Evolutionary conservation across 37 sponge, comb jelly and placozoan genomes (phyloP), one percentile per base, ranked within the genome.

Genomic region (Bolinopsis microptera): DNA sequence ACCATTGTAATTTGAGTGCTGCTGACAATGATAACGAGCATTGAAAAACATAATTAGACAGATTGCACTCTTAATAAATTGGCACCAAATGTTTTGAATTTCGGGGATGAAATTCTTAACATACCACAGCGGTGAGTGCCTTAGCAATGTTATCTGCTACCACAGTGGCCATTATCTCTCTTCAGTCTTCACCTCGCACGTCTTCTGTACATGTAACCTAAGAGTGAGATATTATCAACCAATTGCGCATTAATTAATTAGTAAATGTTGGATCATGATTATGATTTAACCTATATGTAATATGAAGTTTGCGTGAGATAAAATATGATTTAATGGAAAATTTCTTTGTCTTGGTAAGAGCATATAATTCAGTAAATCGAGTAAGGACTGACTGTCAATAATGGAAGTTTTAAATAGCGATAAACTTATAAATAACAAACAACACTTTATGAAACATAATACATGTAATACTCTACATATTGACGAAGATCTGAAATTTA

Each of bases 81-180:
- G 61, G 61, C 61, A 48, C 13, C 61, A 48, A 48, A 48, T 48
- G 61, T 48, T 48, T 48, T 48, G 61, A 48, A 48, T 18, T 48
- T 13, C 61, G 61, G 61, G 61, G 9, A 48, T n/a, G 61, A 13
- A 48, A 48, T 48, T 48, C 61, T 48, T 48, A 13, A 48, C 61
- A 48, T 48, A 80, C 82, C 22, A 35, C 82, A 30, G 82, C 82
- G 24, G 82, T 34, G 1, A 80, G 37, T 8, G 82, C 82, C 30
- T 80, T 80, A 33, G 82, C 82, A 34, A 80, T 80, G 38, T 80
- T 80, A 34, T 80, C 82, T 5, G 82, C 82, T 34, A 80, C 82
- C 5, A 80, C 82, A 9, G 82, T 80, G 23, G 82, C 82, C 82
- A 80, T 80, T 26, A 24, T n/a, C 61, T 48, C 9, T 48, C 13